These are phyloP conservation scores for Phataginus tetradactyla DNA, from an alignment of 2,797 vertebrate genomes.

Conservation along the genomic window DNA sequence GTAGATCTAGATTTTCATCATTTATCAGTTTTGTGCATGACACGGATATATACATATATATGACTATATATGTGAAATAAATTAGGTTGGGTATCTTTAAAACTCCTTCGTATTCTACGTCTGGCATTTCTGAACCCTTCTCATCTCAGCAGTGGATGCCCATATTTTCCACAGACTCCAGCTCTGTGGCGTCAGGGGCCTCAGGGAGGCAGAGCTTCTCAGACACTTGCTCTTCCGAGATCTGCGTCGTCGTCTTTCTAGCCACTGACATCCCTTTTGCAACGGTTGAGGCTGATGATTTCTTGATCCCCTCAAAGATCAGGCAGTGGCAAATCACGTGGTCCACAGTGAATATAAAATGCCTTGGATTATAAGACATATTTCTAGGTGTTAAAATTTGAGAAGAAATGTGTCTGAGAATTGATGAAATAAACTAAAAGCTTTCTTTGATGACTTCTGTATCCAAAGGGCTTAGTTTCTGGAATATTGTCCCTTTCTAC, in stretches of 20 bases:
- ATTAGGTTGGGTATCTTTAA: not conserved
- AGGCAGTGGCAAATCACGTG: not conserved
- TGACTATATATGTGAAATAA: not conserved
- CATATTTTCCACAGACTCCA: not conserved
- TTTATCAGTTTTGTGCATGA: not conserved
- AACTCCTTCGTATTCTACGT: not conserved
- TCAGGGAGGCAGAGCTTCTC: not conserved
- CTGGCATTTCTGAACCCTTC: not conserved
- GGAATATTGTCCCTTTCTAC: not conserved
- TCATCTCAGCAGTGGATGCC: not conserved
- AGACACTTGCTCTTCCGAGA: not conserved
- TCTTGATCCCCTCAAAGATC: not conserved
- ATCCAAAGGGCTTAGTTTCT: not conserved
- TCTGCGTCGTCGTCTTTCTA: not conserved
- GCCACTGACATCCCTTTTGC: not conserved
- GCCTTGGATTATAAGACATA: not conserved
- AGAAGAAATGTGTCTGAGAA: not conserved
- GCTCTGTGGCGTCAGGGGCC: not conserved
- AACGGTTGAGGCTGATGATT: not conserved
- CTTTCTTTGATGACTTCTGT: not conserved
- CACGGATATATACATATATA: not conserved
- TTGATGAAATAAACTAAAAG: not conserved
- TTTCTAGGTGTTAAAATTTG: not conserved
- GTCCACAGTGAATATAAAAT: not conserved
- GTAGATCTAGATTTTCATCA: not conserved